Conservation (phyloP, 2,797 vertebrate genomes). For the Pangasius larnaudii region DNA sequence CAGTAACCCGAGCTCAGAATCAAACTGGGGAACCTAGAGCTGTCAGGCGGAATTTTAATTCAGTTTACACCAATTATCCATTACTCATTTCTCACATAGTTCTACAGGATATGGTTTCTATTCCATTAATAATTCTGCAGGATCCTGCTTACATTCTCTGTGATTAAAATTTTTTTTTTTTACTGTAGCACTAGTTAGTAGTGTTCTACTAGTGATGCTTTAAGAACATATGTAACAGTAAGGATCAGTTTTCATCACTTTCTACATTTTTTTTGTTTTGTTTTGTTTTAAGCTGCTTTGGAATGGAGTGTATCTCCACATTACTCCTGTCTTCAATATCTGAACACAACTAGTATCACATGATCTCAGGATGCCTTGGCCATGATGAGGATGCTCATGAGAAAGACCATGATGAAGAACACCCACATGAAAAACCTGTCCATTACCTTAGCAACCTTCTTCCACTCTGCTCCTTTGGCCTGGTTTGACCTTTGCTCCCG, state of each 20-base stretch:
- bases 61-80: constrained; percentile 1
- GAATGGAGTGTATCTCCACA: neutral
- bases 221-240: neutral
- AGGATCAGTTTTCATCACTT: neutral
- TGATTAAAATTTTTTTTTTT: too few relatives aligned
- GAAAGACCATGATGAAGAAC: constrained; percentile 97
- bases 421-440: constrained; percentile 99
- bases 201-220: neutral
- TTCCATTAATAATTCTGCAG: neutral
- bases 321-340: neutral
- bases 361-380: constrained; percentile 85
- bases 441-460: constrained; percentile 98
- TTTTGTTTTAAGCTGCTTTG: neutral
- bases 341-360: neutral
- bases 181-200: neutral
- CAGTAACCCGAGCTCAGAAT: neutral
- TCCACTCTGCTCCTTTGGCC: constrained; percentile 92
- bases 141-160: neutral
- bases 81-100: neutral
- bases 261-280: neutral
- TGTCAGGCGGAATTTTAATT: neutral
- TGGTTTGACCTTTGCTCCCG: constrained; percentile 87
- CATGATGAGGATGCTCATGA: constrained; percentile 94
- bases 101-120: neutral
- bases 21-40: neutral